Base-by-base conservation (phyloP, 2,113 vertebrate species). In the Galbula dea region DNA sequence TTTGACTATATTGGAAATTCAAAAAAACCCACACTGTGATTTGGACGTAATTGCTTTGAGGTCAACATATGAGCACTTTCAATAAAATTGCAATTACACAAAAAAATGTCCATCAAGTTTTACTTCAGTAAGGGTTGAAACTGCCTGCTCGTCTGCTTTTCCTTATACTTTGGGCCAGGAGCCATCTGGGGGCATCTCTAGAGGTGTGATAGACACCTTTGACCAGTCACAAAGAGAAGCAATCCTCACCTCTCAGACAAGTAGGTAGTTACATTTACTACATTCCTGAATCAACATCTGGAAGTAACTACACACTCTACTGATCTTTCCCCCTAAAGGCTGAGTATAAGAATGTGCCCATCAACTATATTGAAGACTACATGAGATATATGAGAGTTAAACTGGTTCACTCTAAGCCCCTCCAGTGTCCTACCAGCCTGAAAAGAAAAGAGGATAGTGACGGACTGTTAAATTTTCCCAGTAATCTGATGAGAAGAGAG, bases 401-500 rank as follows among this genome's bases (percentile, higher is more conserved):
- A 97, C 81, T 93, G 71, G 89, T 96, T 95, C 94, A 77, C 66
- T 96, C 86, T 95, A 94, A 95, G 65, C 77, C 95, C 84, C 94
- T 97, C 94, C 93, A 97, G 97, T 97, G 84, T 96, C 93, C 92
- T 96, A 97, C 92, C 93, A 97, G 95, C 91, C 89, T 96, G 88
- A 30, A 91, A 89, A 89, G 82, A 91, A 93, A 41, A 78, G 95
- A 84, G 32, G 62, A 96, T 83, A 94, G 82, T 2, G 15, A 96
- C 62, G 93, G 65, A 89, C 58, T 94, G 90, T 74, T 96, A 96
- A 95, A 94, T 97, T 97, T 97, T 94, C 93, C 93, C 90, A 93
- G 96, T 96, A 94, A 95, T 97, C 92, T 96, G 96, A 97, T 94
- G 95, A 97, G 95, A 95, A 96, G 91, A 96, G 91, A 96, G 89